Evolutionary conservation across 1,140 invertebrate genomes (phyloP).

Genomic region (Pristionchus pacificus): DNA sequence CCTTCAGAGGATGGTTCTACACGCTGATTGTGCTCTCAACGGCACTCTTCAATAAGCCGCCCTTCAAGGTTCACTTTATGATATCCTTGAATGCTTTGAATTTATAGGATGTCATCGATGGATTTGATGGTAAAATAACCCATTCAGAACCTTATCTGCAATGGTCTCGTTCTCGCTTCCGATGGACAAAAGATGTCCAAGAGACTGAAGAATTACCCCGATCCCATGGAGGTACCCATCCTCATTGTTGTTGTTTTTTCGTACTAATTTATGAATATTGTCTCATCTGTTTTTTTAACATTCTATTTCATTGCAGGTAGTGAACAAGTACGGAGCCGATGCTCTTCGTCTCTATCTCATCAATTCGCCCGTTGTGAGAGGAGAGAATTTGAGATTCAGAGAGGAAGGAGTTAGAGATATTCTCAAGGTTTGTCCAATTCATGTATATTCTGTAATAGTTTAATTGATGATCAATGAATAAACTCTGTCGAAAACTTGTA

Average conservation of each 20-base stretch:
- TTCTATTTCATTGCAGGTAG: slow-evolving; percentile 60
- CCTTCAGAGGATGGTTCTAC: slow-evolving; percentile 77
- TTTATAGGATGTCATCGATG: neutral
- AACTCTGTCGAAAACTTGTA: too few species aligned
- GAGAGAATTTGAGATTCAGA: slow-evolving; percentile 87
- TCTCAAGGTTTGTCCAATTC: too few species aligned
- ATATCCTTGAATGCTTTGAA: neutral
- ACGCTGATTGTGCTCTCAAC: slow-evolving; percentile 92
- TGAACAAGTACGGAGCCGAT: slow-evolving; percentile 92
- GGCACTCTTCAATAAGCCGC: slow-evolving; percentile 88
- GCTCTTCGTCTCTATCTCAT: slow-evolving; percentile 88
- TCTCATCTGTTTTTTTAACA: neutral
- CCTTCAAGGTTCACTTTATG: slow-evolving; percentile 70
- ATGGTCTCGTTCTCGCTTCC: slow-evolving; percentile 83
- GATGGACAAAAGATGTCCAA: slow-evolving; percentile 99
- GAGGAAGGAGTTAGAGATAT: slow-evolving; percentile 93
- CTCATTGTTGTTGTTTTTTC: too few species aligned
- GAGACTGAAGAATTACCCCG: slow-evolving; percentile 96
- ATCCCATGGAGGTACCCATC: slow-evolving; percentile 79
- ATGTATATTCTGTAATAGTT: too few species aligned
- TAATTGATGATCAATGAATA: too few species aligned
- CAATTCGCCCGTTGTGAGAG: slow-evolving; percentile 94
- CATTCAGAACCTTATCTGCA: slow-evolving; percentile 78
- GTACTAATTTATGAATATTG: too few species aligned
- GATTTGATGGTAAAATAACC: too few species aligned